A percentile compares a stretch with the other conserved stretches of the same genome.
Evolutionary conservation across 2,888 invertebrate genomes (phyloP).

Genomic region (Philhelius pedissequus): DNA sequence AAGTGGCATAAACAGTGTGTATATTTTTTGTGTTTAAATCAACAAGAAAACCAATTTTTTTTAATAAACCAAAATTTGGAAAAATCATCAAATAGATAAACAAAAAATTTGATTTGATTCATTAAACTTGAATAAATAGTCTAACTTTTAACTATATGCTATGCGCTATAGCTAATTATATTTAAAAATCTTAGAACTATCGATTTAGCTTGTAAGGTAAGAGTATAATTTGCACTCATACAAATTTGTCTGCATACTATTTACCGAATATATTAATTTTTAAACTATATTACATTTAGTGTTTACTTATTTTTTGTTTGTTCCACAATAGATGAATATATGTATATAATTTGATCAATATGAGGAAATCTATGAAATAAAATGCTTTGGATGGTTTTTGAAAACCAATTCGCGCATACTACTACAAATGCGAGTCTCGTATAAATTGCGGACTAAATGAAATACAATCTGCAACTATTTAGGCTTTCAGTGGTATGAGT

Average conservation of each 20-base stretch:
- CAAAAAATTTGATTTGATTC: not conserved
- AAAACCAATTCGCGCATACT: not conserved
- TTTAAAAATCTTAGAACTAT: not conserved
- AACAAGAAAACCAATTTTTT: not conserved
- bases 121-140: not conserved
- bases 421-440: not conserved
- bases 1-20: not conserved
- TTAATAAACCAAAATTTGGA: too few species aligned
- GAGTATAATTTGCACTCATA: not conserved
- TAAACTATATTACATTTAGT: conserved; percentile 19
- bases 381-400: not conserved
- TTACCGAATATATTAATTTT: not conserved
- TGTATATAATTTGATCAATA: not conserved
- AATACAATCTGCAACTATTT: not conserved
- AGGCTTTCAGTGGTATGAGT: conserved; percentile 13
- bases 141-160: not conserved
- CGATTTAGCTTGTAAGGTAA: not conserved
- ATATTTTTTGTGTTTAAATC: not conserved
- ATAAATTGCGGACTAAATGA: not conserved
- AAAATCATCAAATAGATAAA: not conserved
- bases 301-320: not conserved
- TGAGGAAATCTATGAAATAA: not conserved
- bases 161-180: conserved; percentile 2
- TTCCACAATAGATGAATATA: not conserved
- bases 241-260: not conserved